phyloP scores from a whole-genome alignment of 1,140 invertebrate genomes.

The Eriosoma lanigerum region DNA sequence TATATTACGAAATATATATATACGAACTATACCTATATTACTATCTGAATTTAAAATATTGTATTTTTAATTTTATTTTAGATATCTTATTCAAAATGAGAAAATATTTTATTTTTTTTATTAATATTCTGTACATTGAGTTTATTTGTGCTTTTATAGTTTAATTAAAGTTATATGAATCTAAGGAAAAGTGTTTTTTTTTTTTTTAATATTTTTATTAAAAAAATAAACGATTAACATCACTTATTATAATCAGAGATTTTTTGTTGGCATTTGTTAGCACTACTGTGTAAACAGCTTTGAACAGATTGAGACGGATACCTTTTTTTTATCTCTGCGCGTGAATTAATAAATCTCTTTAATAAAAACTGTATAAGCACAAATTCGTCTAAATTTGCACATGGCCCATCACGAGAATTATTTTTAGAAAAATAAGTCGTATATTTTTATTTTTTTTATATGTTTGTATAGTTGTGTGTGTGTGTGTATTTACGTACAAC shows the following conservation, averaged over 20 bases:
- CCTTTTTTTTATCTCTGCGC: neutral
- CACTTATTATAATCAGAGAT: neutral
- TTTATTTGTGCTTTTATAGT: neutral
- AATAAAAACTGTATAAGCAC: slow-evolving; percentile 1
- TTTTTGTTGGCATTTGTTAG: neutral
- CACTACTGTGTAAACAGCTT: neutral
- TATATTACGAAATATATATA: no score
- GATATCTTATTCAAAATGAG: no score
- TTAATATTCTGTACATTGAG: neutral
- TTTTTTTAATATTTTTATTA: no score
- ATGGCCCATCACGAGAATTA: slow-evolving; percentile 12
- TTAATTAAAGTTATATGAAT: slow-evolving; percentile 3
- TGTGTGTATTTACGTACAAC: no score
- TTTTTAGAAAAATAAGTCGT: slow-evolving; percentile 24
- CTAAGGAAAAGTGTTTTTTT: neutral
- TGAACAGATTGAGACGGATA: neutral
- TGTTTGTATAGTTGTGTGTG: neutral
- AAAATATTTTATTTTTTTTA: no score
- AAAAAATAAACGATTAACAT: slow-evolving; percentile 2
- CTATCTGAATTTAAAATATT: no score
- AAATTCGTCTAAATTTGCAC: slow-evolving; percentile 17
- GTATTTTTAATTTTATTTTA: no score
- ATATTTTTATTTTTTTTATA: neutral
- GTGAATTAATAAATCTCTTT: slow-evolving; percentile 9
- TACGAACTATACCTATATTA: no score